phyloP scores from a whole-genome alignment of 1,140 invertebrate species.

The Amyelois transitella region DNA sequence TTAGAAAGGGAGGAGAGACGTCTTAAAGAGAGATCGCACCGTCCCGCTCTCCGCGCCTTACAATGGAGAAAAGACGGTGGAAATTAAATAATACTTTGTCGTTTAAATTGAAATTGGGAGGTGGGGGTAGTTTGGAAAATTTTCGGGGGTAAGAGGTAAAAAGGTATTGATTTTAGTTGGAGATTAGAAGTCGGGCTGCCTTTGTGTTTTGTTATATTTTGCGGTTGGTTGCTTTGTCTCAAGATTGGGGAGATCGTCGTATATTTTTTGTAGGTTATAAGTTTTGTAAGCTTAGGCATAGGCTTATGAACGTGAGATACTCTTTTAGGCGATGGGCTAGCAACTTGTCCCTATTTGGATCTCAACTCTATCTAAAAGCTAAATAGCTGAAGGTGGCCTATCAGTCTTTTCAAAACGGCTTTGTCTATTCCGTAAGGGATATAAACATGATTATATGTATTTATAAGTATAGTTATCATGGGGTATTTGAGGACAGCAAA shows the following conservation, averaged over 20 bases:
- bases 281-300: too few relatives aligned
- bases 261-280: too few relatives aligned
- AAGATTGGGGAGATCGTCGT: background rate
- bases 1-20: conserved; percentile 35
- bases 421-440: too few relatives aligned
- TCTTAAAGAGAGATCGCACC: conserved; percentile 38
- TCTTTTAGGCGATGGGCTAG: too few relatives aligned
- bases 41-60: conserved; percentile 51
- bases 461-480: too few relatives aligned
- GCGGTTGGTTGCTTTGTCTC: conserved; percentile 5
- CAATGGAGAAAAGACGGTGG: conserved; percentile 69
- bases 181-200: conserved; percentile 38
- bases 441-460: too few relatives aligned
- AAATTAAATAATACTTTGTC: conserved; percentile 74
- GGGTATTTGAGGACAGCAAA: too few relatives aligned
- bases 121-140: conserved; percentile 55
- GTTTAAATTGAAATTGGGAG: conserved; percentile 63
- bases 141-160: conserved; percentile 61
- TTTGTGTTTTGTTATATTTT: conserved; percentile 36
- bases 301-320: too few relatives aligned
- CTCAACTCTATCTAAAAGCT: too few relatives aligned
- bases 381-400: too few relatives aligned
- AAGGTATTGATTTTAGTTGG: conserved; percentile 67
- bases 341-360: too few relatives aligned
- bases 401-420: too few relatives aligned